These are phyloP conservation scores for Myoxocephalus aenaeus DNA, from an alignment of 2,797 vertebrate genomes.

Conservation along the genomic window DNA sequence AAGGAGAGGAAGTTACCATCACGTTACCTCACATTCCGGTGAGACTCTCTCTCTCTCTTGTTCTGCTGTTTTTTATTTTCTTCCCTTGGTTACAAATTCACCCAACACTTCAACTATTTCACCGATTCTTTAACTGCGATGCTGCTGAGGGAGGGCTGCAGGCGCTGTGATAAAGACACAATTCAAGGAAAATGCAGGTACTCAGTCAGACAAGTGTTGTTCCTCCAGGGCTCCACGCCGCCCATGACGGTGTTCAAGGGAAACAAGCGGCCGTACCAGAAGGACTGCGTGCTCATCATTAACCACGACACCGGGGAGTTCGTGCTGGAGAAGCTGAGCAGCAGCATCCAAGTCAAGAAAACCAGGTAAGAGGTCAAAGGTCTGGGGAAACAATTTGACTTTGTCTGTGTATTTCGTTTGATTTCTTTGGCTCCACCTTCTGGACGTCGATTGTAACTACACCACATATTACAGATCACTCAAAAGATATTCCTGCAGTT, in stretches of 20 bases:
- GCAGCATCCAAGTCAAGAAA: conserved; percentile 99
- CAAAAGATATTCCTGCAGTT: neutral
- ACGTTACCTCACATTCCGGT: conserved; percentile 97
- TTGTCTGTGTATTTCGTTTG: neutral
- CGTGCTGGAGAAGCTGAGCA: conserved; percentile 97
- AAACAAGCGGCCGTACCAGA: conserved; percentile 97
- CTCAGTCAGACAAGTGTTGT: neutral
- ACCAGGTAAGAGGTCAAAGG: conserved; percentile 87
- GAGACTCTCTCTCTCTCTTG: too few relatives aligned
- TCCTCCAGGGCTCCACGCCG: conserved; percentile 92
- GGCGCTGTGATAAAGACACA: neutral
- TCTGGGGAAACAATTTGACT: too few relatives aligned
- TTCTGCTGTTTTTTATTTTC: neutral
- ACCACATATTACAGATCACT: neutral
- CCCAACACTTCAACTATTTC: neutral
- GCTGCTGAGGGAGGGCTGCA: too few relatives aligned
- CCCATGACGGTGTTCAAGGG: conserved; percentile 99
- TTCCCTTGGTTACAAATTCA: neutral
- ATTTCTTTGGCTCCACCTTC: conserved; percentile 8
- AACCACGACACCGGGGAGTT: conserved; percentile 98
- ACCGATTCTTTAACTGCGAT: neutral
- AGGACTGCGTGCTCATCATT: conserved; percentile 98
- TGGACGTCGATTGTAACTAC: neutral
- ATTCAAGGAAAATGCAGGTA: neutral
- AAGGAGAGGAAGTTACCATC: conserved; percentile 98